Evolutionary conservation across 2,113 vertebrate species (phyloP).

Genomic region (Cavia aperea): DNA sequence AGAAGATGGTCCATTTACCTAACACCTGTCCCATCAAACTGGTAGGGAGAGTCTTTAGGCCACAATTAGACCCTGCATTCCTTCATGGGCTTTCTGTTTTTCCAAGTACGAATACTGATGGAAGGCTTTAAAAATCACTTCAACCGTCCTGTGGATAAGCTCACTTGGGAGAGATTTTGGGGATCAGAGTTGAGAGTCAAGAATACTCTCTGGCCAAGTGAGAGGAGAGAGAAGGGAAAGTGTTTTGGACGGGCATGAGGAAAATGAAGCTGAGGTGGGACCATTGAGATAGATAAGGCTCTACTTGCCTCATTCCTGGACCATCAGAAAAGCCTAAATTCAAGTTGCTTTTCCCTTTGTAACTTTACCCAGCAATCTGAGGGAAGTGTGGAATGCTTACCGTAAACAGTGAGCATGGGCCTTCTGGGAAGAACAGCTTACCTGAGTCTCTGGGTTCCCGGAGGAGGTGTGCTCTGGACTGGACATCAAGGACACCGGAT

Average conservation of each 20-base stretch:
- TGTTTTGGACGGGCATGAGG: neutral
- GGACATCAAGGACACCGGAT: neutral
- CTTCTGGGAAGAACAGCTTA: neutral
- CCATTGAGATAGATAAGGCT: constrained; percentile 22
- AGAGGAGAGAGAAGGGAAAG: neutral
- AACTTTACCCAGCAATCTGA: constrained; percentile 3
- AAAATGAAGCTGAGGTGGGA: constrained; percentile 9
- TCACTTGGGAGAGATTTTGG: neutral
- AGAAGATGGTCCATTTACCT: neutral
- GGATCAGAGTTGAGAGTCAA: neutral
- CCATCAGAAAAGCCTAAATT: constrained; percentile 40
- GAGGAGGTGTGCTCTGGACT: neutral
- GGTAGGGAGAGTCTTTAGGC: constrained; percentile 1
- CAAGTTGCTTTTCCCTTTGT: constrained; percentile 29
- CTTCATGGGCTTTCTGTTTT: constrained; percentile 28
- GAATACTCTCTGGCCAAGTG: neutral
- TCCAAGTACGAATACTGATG: neutral
- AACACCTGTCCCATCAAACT: neutral
- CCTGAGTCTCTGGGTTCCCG: neutral
- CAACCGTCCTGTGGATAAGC: neutral
- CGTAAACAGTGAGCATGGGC: neutral
- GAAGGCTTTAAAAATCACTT: constrained; percentile 29
- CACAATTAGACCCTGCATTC: neutral
- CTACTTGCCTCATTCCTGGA: constrained; percentile 44
- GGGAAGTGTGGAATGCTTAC: constrained; percentile 1